Evolutionary conservation across 1,140 invertebrate genomes (phyloP), one percentile per base, ranked within the genome.

Genomic region (Apis florea): DNA sequence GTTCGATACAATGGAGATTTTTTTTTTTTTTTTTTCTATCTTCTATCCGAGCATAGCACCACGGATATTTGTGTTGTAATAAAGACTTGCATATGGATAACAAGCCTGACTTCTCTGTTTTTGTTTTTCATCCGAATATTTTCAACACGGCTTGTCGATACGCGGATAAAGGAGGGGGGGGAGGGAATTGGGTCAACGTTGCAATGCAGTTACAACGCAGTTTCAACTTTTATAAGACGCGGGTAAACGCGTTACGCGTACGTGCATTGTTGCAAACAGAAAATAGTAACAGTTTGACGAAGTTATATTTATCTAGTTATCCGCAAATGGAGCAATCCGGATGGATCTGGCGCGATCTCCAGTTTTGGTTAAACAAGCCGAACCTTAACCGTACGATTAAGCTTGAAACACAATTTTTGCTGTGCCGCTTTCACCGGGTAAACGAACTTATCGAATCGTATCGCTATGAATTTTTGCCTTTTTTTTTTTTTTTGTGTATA

Each of bases 351-450:
- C n/a, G 68, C 83, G 64, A 76, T 73, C 66, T 76, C n/a, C 51
- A 58, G 49, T 77, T 69, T 61, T 3, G 66, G 64, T 82, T 77
- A 69, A 69, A 79, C 84, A 70, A 70, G 64, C 47, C n/a, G 67
- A 82, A 68, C 24, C 49, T 83, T 72, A 86, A 79, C 54, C 24
- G 47, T 75, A 67, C 61, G 53, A 79, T 83, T 79, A 79, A 83
- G 61, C 51, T 47, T 47, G 24, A 71, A 86, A 85, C 59, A 67
- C 70, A 75, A 75, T 85, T 86, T 66, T 86, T 74, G 49, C 26
- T n/a, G 19, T 76, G 4, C 58, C 24, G n/a, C 69, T 80, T 83
- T 83, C 69, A 75, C 68, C 66, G 69, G 51, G 61, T 53, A 86
- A 83, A 76, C 69, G 40, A 67, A 66, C 31, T 85, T 67, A 40